Evolutionary conservation across 1,140 invertebrate genomes (phyloP).

Genomic region (Hycleus phaleratus): DNA sequence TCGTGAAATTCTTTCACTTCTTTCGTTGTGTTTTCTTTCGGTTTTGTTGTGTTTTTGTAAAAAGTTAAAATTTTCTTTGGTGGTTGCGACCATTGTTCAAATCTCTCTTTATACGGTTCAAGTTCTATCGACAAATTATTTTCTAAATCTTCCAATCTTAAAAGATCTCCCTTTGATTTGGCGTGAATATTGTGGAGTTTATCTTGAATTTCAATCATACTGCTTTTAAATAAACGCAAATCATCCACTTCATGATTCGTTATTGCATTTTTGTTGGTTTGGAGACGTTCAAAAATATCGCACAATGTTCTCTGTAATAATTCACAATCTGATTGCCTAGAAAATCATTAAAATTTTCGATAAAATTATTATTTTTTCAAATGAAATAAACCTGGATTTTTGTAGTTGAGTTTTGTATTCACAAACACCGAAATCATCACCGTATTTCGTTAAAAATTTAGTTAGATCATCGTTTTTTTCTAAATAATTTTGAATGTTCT

Average conservation of each 20-base stretch:
- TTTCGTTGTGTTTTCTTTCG: not conserved
- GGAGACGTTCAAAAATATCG: no score
- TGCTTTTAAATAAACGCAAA: slow-evolving; percentile 40
- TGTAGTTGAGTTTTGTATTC: not conserved
- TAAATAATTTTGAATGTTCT: slow-evolving; percentile 24
- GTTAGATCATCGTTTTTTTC: slow-evolving; percentile 20
- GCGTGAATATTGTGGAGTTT: slow-evolving; percentile 39
- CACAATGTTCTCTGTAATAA: no score
- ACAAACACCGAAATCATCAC: not conserved
- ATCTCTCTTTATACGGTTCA: slow-evolving; percentile 24
- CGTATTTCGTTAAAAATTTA: slow-evolving; percentile 8
- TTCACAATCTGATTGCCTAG: no score
- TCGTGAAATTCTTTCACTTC: slow-evolving; percentile 45
- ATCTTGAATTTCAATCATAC: slow-evolving; percentile 39
- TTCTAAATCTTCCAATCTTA: slow-evolving; percentile 30
- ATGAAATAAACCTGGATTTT: not conserved
- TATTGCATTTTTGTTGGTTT: no score
- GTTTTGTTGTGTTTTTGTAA: slow-evolving; percentile 36
- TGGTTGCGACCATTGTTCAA: slow-evolving; percentile 28
- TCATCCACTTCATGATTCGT: slow-evolving; percentile 33
- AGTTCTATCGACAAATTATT: slow-evolving; percentile 34
- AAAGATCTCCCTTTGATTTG: slow-evolving; percentile 32
- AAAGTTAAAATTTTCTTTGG: slow-evolving; percentile 30
- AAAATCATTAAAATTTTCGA: no score
- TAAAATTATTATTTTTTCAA: no score